These are phyloP conservation scores for Eupelmus urozonus DNA, from an alignment of 2,888 invertebrate species.

Conservation along the genomic window DNA sequence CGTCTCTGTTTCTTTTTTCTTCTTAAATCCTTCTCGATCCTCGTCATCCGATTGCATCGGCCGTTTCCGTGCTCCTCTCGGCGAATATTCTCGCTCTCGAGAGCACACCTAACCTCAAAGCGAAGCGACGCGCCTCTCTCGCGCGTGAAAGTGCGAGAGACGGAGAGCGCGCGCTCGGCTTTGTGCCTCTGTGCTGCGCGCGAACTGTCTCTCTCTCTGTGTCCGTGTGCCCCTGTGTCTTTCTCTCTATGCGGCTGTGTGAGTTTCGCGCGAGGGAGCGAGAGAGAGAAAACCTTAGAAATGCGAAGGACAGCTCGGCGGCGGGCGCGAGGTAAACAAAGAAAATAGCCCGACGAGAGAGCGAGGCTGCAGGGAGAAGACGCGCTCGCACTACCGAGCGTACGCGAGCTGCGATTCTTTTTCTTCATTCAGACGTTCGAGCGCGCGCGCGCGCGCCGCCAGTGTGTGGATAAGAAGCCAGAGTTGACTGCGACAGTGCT, in stretches of 20 bases:
- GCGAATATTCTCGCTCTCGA: not conserved
- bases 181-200: not conserved
- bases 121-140: too few relatives aligned
- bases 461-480: too few relatives aligned
- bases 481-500: not conserved
- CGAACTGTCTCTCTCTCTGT: not conserved
- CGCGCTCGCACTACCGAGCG: not conserved
- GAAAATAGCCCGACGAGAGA: conserved; percentile 9
- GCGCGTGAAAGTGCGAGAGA: not conserved
- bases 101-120: conserved; percentile 53
- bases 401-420: not conserved
- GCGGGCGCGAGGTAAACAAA: conserved; percentile 50
- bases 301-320: conserved; percentile 51
- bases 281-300: conserved; percentile 24
- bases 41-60: too few relatives aligned
- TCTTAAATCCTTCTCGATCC: not conserved
- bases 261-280: not conserved
- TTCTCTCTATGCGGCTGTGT: not conserved
- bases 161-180: conserved; percentile 2
- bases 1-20: not conserved
- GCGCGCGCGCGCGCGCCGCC: not conserved
- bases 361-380: not conserved
- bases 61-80: too few relatives aligned
- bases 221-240: too few relatives aligned
- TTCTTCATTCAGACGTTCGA: not conserved